Evolutionary conservation across 2,113 vertebrate genomes (phyloP).

Genomic region (Miniopterus natalensis): DNA sequence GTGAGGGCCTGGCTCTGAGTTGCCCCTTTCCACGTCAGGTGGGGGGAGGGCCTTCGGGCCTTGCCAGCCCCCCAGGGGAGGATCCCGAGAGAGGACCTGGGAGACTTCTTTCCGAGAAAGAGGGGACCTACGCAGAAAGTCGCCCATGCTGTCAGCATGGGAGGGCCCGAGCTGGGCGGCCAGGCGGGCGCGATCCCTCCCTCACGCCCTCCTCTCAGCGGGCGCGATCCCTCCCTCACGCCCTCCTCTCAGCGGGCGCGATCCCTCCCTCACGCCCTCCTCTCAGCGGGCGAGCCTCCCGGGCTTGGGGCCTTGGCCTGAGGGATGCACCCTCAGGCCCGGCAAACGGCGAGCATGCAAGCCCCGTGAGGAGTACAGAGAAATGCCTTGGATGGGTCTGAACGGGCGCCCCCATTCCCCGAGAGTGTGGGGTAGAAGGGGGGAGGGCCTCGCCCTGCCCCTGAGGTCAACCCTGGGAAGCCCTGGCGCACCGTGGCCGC

Average conservation of each 20-base stretch:
- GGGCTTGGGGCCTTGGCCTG: neutral
- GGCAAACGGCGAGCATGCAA: neutral
- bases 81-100: neutral
- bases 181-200: neutral
- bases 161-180: neutral
- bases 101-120: neutral
- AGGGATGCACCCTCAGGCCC: neutral
- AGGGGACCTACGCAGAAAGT: neutral
- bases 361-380: neutral
- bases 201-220: neutral
- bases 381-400: neutral
- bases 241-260: neutral
- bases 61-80: neutral
- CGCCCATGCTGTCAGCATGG: too few species aligned
- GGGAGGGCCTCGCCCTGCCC: neutral
- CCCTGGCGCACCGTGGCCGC: neutral
- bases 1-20: neutral
- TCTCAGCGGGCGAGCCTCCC: neutral
- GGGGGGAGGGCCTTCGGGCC: too few species aligned
- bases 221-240: too few species aligned
- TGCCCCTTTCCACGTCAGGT: neutral
- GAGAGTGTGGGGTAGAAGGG: too few species aligned
- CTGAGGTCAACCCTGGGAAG: neutral
- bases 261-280: neutral
- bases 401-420: neutral